These are phyloP conservation scores for Microhierax caerulescens DNA, from an alignment of 2,797 vertebrate genomes.

Conservation along the genomic window DNA sequence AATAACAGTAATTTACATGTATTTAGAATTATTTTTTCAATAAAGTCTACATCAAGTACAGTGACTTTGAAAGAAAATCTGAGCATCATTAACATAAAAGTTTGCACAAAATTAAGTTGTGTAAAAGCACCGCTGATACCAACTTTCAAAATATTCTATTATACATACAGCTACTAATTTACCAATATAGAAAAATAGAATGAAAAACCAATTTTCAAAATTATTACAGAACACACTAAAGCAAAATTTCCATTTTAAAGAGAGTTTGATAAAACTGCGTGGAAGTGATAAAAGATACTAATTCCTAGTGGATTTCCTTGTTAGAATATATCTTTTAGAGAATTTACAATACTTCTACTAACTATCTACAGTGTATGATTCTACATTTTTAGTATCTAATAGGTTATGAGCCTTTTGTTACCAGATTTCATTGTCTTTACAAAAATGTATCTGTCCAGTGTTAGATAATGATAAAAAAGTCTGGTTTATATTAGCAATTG, in stretches of 20 bases:
- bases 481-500: slow-evolving; percentile 60
- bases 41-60: background rate
- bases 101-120: background rate
- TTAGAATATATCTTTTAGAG: background rate
- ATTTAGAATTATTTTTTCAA: background rate
- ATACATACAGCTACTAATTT: background rate
- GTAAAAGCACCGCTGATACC: background rate
- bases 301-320: background rate
- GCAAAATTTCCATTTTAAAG: background rate
- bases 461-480: slow-evolving; percentile 53
- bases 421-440: background rate
- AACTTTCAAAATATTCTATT: background rate
- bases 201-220: background rate
- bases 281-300: background rate
- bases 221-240: background rate
- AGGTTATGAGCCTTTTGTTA: background rate
- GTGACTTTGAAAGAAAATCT: background rate
- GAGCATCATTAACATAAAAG: background rate
- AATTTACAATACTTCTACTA: background rate
- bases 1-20: background rate
- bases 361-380: too few relatives aligned
- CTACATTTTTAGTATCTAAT: background rate
- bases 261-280: background rate
- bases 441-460: slow-evolving; percentile 16
- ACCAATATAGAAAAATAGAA: background rate